Conservation (phyloP, 2,113 vertebrate species). For the Rhipidura dahli region DNA sequence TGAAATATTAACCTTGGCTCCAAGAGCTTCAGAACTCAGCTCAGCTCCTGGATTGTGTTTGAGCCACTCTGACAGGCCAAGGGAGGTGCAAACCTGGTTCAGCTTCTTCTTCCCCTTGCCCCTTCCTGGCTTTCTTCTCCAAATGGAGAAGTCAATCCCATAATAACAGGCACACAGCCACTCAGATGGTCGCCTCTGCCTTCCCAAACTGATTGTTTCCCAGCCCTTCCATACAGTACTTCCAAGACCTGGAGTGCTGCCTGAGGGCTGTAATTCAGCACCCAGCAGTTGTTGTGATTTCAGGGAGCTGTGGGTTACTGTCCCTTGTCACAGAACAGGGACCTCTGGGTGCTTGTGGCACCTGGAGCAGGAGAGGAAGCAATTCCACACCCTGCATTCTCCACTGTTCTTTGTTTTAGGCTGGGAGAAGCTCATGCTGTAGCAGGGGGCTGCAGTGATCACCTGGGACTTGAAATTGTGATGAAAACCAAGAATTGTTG, state of each 20-base stretch:
- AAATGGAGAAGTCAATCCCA: not conserved
- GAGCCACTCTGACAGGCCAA: not conserved
- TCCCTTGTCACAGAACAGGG: not conserved
- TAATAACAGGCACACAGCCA: constrained; percentile 3
- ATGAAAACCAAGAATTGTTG: not conserved
- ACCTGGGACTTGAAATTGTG: not conserved
- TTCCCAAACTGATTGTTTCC: not conserved
- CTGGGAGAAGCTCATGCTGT: not conserved
- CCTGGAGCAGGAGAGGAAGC: not conserved
- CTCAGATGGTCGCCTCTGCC: not conserved
- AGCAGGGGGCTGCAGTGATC: not conserved
- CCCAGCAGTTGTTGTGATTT: constrained; percentile 10
- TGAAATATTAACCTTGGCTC: not conserved
- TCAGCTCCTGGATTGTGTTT: not conserved
- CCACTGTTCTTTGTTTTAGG: not conserved
- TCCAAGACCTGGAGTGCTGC: not conserved
- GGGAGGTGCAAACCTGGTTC: not conserved
- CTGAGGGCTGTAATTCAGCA: constrained; percentile 15
- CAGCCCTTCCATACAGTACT: not conserved
- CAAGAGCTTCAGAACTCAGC: not conserved
- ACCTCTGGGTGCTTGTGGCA: not conserved
- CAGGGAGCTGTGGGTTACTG: not conserved
- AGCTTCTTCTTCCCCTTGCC: not conserved
- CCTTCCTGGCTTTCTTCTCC: not conserved
- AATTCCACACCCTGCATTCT: rapidly evolving